Evolutionary conservation across 1,140 invertebrate species (phyloP), one percentile per base, ranked within the genome.

Genomic region (Aphis craccivora): DNA sequence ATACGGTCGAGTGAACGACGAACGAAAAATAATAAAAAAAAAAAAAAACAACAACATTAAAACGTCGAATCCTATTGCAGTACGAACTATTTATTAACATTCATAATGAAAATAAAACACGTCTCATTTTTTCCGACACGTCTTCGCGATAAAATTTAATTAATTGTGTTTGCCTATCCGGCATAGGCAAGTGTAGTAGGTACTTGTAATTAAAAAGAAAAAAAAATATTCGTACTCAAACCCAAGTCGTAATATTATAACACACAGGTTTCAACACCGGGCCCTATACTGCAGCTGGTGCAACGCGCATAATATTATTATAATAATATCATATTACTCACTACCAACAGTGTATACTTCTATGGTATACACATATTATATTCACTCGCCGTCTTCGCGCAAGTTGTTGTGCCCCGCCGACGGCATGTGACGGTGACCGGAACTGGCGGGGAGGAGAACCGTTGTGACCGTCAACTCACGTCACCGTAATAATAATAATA

Each of bases 301-400:
- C 60, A 76, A n/a, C 14, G 14, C n/a, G 60, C 60, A 76, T 76
- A 67, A 67, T 67, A 76, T 76, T 76, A 76, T 76, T 76, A 76
- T 76, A 76, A 76, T 76, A n/a, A n/a, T 76, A 76, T 76, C 60
- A n/a, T 76, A 76, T 76, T 76, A 76, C 60, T 18, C 60, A 76
- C 60, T 60, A 25, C 11, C 30, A 30, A 67, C 25, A 45, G 43
- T 45, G 43, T 45, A 45, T 0, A 14, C 4, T n/a, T n/a, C n/a
- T 67, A 67, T 30, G n/a, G 45, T 45, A 45, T 8, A 11, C 11
- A 45, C 45, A 45, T 60, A 76, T 76, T 76, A 76, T 76, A 76
- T 76, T 76, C 60, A 76, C 60, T 51, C n/a, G 60, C 60, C 30
- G 30, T 76, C 60, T 76, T 76, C 60, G 60, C 60, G 60, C 60